A percentile compares a stretch with the other conserved stretches of the same genome.
Evolutionary conservation across 2,113 vertebrate species (phyloP).

Genomic region (Nerophis lumbriciformis): DNA sequence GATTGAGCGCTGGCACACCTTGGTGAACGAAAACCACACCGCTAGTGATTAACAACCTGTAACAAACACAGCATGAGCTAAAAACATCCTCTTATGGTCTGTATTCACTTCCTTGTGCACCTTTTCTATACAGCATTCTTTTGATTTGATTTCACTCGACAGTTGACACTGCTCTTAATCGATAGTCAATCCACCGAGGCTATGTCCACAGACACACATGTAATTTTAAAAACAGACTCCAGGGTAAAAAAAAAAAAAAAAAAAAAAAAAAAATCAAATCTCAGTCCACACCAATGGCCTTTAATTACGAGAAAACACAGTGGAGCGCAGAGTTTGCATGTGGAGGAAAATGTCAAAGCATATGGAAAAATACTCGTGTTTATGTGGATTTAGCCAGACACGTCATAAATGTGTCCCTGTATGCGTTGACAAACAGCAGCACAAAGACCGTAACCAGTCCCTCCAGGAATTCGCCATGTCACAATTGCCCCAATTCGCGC

Average conservation of each 20-base stretch:
- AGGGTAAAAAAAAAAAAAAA: constrained; percentile 3
- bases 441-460: background rate
- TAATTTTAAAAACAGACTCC: constrained; percentile 1
- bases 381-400: background rate
- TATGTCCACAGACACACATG: too few relatives aligned
- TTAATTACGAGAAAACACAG: background rate
- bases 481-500: too few relatives aligned
- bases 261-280: background rate
- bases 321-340: background rate
- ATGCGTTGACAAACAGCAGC: constrained; percentile 22
- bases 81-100: constrained; percentile 25
- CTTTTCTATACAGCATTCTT: constrained; percentile 1
- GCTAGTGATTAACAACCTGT: constrained; percentile 78
- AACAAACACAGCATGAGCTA: constrained; percentile 16
- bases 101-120: constrained; percentile 22
- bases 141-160: constrained; percentile 18
- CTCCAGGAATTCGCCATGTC: too few relatives aligned
- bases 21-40: constrained; percentile 84
- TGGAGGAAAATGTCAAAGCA: background rate
- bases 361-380: background rate
- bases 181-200: constrained; percentile 26
- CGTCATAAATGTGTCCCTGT: constrained; percentile 23
- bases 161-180: constrained; percentile 14
- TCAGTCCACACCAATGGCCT: constrained; percentile 4
- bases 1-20: constrained; percentile 96